phyloP scores from a whole-genome alignment of 2,797 vertebrate genomes.

The Anguilla marmorata region DNA sequence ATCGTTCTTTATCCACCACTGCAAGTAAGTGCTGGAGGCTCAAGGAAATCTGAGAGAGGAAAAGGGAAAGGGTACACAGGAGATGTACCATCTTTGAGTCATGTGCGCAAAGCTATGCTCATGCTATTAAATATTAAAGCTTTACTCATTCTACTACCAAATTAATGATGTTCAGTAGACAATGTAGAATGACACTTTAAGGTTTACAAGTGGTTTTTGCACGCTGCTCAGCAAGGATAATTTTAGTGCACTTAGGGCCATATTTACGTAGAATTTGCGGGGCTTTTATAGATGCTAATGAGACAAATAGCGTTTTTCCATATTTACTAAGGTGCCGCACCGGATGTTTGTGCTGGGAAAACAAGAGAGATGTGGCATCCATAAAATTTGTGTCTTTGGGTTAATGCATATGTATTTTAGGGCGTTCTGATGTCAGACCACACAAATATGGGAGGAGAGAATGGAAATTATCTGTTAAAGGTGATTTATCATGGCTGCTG shows the following conservation, averaged over 20 bases:
- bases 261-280: too few species aligned
- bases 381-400: too few species aligned
- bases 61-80: conserved; percentile 24
- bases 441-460: too few species aligned
- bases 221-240: not conserved
- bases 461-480: too few species aligned
- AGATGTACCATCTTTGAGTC: not conserved
- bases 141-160: not conserved
- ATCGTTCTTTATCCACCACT: conserved; percentile 74
- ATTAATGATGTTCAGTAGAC: not conserved
- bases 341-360: too few species aligned
- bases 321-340: too few species aligned
- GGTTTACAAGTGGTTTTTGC: not conserved
- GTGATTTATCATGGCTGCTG: too few species aligned
- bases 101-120: not conserved
- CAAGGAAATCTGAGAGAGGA: conserved; percentile 60
- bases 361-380: too few species aligned
- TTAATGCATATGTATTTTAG: too few species aligned
- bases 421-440: too few species aligned
- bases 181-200: not conserved
- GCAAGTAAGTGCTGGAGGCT: conserved; percentile 67
- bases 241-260: not conserved
- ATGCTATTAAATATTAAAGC: not conserved
- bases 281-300: too few species aligned
- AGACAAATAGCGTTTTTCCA: too few species aligned